A percentile compares a stretch with the other conserved stretches of the same genome.
These are phyloP conservation scores for Dunckerocampus dactyliophorus DNA, from an alignment of 2,113 vertebrate species.

Conservation along the genomic window DNA sequence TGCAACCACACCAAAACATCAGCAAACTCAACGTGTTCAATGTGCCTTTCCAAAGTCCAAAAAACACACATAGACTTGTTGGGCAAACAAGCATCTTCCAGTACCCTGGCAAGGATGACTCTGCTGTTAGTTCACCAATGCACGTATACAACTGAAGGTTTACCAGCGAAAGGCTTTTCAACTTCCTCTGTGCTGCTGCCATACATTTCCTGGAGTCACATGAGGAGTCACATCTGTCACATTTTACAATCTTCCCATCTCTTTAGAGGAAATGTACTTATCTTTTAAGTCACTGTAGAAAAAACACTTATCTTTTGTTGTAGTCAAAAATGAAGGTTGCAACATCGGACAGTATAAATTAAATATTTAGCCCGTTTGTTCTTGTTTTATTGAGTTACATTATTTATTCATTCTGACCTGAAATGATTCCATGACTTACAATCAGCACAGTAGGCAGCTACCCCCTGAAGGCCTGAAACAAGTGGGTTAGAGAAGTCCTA, in stretches of 20 bases:
- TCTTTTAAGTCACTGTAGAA: constrained; percentile 27
- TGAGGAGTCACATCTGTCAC: background rate
- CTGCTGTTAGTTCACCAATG: too few relatives aligned
- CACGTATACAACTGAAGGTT: too few relatives aligned
- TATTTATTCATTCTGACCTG: constrained; percentile 60
- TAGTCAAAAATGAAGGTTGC: constrained; percentile 46
- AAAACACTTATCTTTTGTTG: constrained; percentile 16
- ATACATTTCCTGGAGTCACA: too few relatives aligned
- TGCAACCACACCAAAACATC: too few relatives aligned
- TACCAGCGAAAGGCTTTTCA: too few relatives aligned
- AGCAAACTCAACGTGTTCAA: too few relatives aligned
- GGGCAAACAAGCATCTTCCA: too few relatives aligned
- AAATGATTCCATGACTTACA: constrained; percentile 52
- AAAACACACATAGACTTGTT: too few relatives aligned
- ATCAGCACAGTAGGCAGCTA: constrained; percentile 37
- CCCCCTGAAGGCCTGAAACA: constrained; percentile 38
- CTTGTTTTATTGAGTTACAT: constrained; percentile 48
- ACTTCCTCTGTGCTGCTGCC: too few relatives aligned
- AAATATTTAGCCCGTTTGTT: constrained; percentile 58
- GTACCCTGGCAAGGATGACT: too few relatives aligned
- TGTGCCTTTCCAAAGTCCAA: too few relatives aligned
- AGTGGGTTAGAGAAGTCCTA: constrained; percentile 36
- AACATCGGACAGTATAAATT: constrained; percentile 37
- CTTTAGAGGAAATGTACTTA: constrained; percentile 18
- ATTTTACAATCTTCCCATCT: constrained; percentile 5